Evolutionary conservation across 2,888 invertebrate genomes (phyloP).

Genomic region (Pandemis heparana): DNA sequence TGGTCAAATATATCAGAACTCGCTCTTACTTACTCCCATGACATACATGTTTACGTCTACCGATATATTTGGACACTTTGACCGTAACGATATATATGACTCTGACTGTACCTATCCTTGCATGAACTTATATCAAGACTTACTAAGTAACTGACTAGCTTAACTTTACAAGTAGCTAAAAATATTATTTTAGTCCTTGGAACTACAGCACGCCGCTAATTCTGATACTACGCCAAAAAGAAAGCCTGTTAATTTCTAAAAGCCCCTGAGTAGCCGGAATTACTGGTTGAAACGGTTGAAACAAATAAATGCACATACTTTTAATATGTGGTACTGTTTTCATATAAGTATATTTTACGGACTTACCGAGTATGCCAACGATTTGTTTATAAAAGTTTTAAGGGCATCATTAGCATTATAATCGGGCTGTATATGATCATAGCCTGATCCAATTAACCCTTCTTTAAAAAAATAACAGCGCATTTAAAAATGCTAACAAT

Average conservation of each 20-base stretch:
- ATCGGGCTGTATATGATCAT: conserved; percentile 10
- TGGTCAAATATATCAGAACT: too few species aligned
- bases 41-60: too few species aligned
- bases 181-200: too few species aligned
- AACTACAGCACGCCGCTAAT: too few species aligned
- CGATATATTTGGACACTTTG: too few species aligned
- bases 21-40: too few species aligned
- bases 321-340: background rate
- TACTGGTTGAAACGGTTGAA: background rate
- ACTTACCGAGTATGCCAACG: conserved; percentile 20
- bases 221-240: background rate
- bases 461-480: background rate
- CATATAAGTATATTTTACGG: background rate
- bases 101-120: too few species aligned
- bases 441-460: conserved; percentile 5
- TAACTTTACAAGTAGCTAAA: too few species aligned
- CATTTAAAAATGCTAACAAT: background rate
- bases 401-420: conserved; percentile 24
- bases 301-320: too few species aligned
- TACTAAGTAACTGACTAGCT: too few species aligned
- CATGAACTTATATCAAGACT: too few species aligned
- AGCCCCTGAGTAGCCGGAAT: background rate
- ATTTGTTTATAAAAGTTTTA: conserved; percentile 15
- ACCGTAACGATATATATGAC: too few species aligned
- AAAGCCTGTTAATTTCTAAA: background rate